Conservation (phyloP, 1,140 invertebrate genomes). For the Amyelois transitella region DNA sequence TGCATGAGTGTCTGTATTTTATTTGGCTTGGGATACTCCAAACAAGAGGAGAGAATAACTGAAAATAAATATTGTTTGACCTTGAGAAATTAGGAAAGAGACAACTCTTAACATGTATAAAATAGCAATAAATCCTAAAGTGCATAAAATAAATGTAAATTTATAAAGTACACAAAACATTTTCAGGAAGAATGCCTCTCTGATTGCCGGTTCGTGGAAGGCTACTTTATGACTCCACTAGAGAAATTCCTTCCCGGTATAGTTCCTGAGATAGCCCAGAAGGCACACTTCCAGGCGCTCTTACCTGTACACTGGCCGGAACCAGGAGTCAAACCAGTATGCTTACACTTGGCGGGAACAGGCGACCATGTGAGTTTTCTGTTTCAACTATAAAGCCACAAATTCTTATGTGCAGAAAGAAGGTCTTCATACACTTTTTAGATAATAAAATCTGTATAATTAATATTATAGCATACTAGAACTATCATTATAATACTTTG, state of each 20-base stretch:
- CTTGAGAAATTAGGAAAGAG: no score
- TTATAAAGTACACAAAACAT: neutral
- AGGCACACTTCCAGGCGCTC: slow-evolving; percentile 89
- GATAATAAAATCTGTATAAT: no score
- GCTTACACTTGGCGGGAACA: slow-evolving; percentile 96
- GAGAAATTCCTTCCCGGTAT: slow-evolving; percentile 88
- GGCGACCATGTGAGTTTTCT: slow-evolving; percentile 93
- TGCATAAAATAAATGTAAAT: no score
- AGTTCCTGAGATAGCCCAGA: slow-evolving; percentile 88
- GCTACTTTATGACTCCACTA: slow-evolving; percentile 92
- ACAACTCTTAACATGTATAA: no score
- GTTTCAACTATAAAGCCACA: neutral
- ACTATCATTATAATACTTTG: no score
- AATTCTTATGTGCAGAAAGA: no score
- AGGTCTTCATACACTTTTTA: no score
- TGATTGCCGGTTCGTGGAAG: slow-evolving; percentile 88
- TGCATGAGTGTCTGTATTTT: no score
- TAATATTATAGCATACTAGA: no score
- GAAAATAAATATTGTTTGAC: neutral
- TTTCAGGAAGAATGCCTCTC: slow-evolving; percentile 84
- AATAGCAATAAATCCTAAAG: no score
- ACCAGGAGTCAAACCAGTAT: slow-evolving; percentile 85
- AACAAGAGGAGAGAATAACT: no score
- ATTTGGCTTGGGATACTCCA: no score
- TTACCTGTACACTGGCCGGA: slow-evolving; percentile 87